Conservation (phyloP, 2,113 vertebrate species). For the Fregetta grallaria region DNA sequence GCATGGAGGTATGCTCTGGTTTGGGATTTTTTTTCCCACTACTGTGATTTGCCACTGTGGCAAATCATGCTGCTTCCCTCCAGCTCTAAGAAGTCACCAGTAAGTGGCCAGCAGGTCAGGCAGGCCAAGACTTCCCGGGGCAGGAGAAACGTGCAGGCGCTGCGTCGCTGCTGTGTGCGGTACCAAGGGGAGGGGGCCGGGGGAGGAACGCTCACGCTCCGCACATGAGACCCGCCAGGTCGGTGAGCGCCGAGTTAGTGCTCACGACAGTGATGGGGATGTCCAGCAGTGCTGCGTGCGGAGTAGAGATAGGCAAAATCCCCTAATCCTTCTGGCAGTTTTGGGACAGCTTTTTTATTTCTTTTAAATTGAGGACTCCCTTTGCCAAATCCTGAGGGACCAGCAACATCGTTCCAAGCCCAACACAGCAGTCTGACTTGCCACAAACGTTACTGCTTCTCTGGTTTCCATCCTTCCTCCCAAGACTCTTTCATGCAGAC, state of each 20-base stretch:
- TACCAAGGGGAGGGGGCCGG: background rate
- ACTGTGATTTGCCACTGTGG: too few species aligned
- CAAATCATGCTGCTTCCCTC: background rate
- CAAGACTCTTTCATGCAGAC: background rate
- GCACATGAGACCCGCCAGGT: background rate
- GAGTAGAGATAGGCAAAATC: background rate
- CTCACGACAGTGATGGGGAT: accelerated
- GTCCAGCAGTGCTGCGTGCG: background rate
- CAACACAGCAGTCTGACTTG: background rate
- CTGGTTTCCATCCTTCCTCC: background rate
- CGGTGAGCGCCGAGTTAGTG: too few species aligned
- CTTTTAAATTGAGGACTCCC: background rate
- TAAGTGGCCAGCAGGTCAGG: background rate
- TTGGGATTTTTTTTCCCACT: background rate
- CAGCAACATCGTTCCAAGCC: background rate
- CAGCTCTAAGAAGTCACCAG: background rate
- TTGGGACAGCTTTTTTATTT: background rate
- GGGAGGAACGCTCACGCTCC: background rate
- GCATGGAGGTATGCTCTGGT: background rate
- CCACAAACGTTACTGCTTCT: accelerated
- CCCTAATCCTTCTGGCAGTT: background rate
- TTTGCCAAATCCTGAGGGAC: background rate
- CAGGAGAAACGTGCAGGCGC: accelerated
- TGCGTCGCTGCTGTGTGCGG: background rate
- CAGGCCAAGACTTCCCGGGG: background rate